A percentile compares a stretch with the other conserved stretches of the same genome.
phyloP scores from a whole-genome alignment of 2,797 vertebrate genomes.

The Xenentodon cancila region DNA sequence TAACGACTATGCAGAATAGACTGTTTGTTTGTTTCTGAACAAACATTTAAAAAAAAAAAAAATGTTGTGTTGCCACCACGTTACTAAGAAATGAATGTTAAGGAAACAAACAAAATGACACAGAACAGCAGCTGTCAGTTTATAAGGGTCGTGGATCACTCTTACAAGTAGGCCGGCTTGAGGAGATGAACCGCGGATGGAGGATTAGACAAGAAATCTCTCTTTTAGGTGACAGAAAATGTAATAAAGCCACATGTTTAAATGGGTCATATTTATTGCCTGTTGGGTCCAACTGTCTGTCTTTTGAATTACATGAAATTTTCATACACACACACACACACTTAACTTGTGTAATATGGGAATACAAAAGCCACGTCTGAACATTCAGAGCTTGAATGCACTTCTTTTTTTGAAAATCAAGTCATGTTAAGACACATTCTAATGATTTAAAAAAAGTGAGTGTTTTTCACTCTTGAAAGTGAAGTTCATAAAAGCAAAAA shows the following conservation, averaged over 20 bases:
- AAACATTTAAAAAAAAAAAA: not conserved
- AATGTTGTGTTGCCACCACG: slow-evolving; percentile 3
- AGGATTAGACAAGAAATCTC: slow-evolving; percentile 1
- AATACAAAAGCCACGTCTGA: slow-evolving; percentile 15
- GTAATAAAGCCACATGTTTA: slow-evolving; percentile 21
- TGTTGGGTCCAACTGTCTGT: slow-evolving; percentile 2
- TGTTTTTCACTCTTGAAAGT: slow-evolving; percentile 40
- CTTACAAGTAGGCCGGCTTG: not conserved
- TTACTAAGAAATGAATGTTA: slow-evolving; percentile 1
- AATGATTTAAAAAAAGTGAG: slow-evolving; percentile 34
- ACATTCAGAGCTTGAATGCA: slow-evolving; percentile 14
- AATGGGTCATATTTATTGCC: slow-evolving; percentile 22
- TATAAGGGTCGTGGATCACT: not conserved
- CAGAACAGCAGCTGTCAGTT: not conserved
- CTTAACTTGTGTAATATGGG: not conserved
- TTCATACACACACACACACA: not conserved
- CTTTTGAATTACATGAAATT: slow-evolving; percentile 2
- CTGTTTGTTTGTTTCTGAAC: not conserved
- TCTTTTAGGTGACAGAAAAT: slow-evolving; percentile 19
- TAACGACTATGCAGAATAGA: not conserved
- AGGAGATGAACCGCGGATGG: not conserved
- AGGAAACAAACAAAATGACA: not conserved
- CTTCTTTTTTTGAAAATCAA: slow-evolving; percentile 42
- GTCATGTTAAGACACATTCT: slow-evolving; percentile 41
- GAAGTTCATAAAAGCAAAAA: slow-evolving; percentile 22